phyloP scores from a whole-genome alignment of 2,888 invertebrate genomes.

The Apotomis betuletana region DNA sequence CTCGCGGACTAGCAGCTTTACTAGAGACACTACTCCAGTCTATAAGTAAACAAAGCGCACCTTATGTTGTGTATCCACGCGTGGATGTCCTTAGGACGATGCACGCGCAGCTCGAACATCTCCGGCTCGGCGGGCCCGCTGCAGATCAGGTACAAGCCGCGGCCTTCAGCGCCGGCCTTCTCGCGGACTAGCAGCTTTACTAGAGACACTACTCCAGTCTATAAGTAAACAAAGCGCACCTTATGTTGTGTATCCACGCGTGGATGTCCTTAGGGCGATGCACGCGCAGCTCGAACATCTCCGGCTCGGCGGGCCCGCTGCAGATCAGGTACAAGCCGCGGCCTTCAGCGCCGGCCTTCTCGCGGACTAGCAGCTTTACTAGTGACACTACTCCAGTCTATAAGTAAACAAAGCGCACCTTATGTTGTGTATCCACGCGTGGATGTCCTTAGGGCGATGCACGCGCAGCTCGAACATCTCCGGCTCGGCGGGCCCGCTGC shows the following conservation, averaged over 20 bases:
- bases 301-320: slow-evolving; percentile 94
- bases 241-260: slow-evolving; percentile 94
- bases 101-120: slow-evolving; percentile 97
- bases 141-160: slow-evolving; percentile 96
- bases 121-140: slow-evolving; percentile 96
- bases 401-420: too few relatives aligned
- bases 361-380: slow-evolving; percentile 94
- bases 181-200: slow-evolving; percentile 96
- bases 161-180: slow-evolving; percentile 95
- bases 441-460: slow-evolving; percentile 94
- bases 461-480: slow-evolving; percentile 98
- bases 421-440: slow-evolving; percentile 95
- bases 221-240: slow-evolving; percentile 76
- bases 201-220: slow-evolving; percentile 96
- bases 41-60: slow-evolving; percentile 75
- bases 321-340: slow-evolving; percentile 96
- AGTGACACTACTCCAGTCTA: slow-evolving; percentile 96
- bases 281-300: slow-evolving; percentile 97
- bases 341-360: slow-evolving; percentile 96
- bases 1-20: slow-evolving; percentile 95
- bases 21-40: slow-evolving; percentile 96
- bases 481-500: slow-evolving; percentile 94
- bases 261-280: slow-evolving; percentile 95
- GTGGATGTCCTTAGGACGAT: slow-evolving; percentile 94
- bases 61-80: slow-evolving; percentile 95